A percentile compares a stretch with the other conserved stretches of the same genome.
Evolutionary conservation across 2,888 invertebrate genomes (phyloP).

Genomic region (Caprella mutica): DNA sequence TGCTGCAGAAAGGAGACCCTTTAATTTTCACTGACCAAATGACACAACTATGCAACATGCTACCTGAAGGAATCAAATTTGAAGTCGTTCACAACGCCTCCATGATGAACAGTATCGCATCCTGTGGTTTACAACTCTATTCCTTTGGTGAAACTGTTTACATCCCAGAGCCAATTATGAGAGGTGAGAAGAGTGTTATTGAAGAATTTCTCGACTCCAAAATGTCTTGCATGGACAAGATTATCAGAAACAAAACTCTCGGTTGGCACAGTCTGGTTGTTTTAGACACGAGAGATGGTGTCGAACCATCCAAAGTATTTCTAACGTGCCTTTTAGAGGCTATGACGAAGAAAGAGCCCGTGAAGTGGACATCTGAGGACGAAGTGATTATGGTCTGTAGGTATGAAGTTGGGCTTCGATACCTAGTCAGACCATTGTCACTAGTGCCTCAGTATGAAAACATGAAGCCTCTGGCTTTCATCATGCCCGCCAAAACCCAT

Average conservation of each 20-base stretch:
- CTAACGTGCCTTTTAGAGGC: too few species aligned
- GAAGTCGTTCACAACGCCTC: slow-evolving; percentile 92
- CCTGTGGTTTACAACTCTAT: slow-evolving; percentile 88
- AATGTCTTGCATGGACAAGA: background rate
- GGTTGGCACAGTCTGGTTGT: slow-evolving; percentile 1
- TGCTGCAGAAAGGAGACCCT: slow-evolving; percentile 86
- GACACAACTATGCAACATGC: slow-evolving; percentile 72
- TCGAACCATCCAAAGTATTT: too few species aligned
- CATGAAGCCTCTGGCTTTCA: too few species aligned
- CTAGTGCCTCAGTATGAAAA: too few species aligned
- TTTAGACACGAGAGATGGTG: too few species aligned
- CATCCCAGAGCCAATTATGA: slow-evolving; percentile 54
- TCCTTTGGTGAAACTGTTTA: slow-evolving; percentile 96
- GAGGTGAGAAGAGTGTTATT: background rate
- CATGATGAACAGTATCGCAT: slow-evolving; percentile 92
- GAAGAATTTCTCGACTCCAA: background rate
- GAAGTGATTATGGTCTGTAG: too few species aligned
- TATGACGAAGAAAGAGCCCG: too few species aligned
- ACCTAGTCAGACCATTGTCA: too few species aligned
- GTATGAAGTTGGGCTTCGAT: too few species aligned
- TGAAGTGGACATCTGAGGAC: too few species aligned
- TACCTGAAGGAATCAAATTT: slow-evolving; percentile 52
- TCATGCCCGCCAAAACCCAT: too few species aligned
- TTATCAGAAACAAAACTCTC: background rate
- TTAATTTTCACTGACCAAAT: slow-evolving; percentile 98